Percentiles rank a stretch among this genome's conserved stretches.
Conservation (phyloP, 2,113 vertebrate species). For the Garra rufa region DNA sequence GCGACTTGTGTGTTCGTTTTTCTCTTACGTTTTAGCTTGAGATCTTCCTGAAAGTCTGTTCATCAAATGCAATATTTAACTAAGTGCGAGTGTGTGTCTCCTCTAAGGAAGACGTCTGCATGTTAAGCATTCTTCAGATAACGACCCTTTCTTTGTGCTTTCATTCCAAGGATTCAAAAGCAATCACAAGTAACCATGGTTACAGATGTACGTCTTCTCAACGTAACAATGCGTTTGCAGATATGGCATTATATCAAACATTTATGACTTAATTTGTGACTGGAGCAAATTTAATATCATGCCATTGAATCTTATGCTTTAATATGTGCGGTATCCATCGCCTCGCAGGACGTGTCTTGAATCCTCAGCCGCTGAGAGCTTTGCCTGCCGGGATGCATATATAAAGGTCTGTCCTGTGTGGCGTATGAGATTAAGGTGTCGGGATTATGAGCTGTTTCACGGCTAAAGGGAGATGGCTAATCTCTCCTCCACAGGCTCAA, state of each 20-base stretch:
- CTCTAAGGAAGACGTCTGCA: not conserved
- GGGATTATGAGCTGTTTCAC: constrained; percentile 61
- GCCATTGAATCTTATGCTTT: not conserved
- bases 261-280: constrained; percentile 25
- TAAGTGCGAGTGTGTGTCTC: not conserved
- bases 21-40: not conserved
- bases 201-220: constrained; percentile 29
- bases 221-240: constrained; percentile 4
- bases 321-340: not conserved
- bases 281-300: constrained; percentile 7
- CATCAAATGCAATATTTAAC: constrained; percentile 19
- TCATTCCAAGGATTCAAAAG: constrained; percentile 36
- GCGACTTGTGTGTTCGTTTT: constrained; percentile 2
- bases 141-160: not conserved
- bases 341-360: constrained; percentile 32
- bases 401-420: constrained; percentile 57
- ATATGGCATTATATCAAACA: constrained; percentile 23
- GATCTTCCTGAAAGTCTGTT: not conserved
- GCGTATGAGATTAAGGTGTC: constrained; percentile 55
- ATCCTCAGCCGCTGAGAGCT: constrained; percentile 38
- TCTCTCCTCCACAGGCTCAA: constrained; percentile 58
- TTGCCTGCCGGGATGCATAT: constrained; percentile 43
- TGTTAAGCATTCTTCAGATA: constrained; percentile 22
- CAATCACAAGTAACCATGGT: constrained; percentile 42
- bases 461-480: constrained; percentile 63